Base-by-base conservation (phyloP, 2,797 vertebrate species). In the Nothura maculosa region DNA sequence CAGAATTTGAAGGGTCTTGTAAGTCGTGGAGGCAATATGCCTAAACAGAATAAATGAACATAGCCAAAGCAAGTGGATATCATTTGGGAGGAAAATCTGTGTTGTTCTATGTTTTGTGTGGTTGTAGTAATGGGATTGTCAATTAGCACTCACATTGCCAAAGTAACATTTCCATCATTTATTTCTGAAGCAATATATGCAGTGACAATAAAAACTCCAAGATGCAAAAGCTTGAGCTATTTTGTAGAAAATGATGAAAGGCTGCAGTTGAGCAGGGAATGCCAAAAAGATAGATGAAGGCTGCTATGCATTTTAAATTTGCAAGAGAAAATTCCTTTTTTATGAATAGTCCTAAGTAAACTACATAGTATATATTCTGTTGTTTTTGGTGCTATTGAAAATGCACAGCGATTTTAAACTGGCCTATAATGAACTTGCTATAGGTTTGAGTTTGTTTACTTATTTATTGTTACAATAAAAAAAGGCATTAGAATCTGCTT, bases 321-420 rank as follows among this genome's bases (percentile, higher is more conserved):
- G 72, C 52, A 42, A 68, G 8, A 8, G 20, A 32, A 73, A 67
- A 72, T 73, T 94, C n/a, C 16, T 12, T 38, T 85, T 40, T 81
- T 58, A 92, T 82, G 22, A 96, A 90, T 61, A 75, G 12, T 66
- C 85, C 42, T 87, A 85, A 85, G 79, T 92, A 81, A 83, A 66
- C 81, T 95, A 45, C 80, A 90, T 96, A 81, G 89, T 77, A 57
- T 74, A 66, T 83, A 70, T 93, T 82, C 30, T 58, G 61, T 89
- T 93, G 25, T 47, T 93, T 95, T 93, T 82, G 50, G 28, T 84
- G 28, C 11, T 62, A 64, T 45, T 76, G 77, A 79, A 73, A 95
- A 93, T 75, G 77, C 24, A 72, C 6, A 47, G 19, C 54, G 63
- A 11, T 47, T 82, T 93, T 62, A 88, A 76, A 95, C 60, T 47